Base-by-base conservation (phyloP, 2,888 invertebrate genomes). In the Anoncus sp. region DNA sequence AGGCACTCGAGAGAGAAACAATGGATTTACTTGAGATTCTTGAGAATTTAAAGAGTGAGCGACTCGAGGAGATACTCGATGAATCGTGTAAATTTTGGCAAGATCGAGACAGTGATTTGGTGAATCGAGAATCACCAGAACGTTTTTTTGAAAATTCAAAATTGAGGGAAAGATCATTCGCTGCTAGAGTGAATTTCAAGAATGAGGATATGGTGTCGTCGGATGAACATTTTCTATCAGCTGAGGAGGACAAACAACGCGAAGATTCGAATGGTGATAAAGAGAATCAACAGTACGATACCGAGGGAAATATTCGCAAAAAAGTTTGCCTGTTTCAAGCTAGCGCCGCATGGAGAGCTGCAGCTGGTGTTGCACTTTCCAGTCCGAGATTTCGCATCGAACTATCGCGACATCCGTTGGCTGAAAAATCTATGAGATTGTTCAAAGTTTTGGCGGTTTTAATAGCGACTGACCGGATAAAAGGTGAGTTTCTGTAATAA, bases 321-420 rank as follows among this genome's bases (percentile, higher is more conserved):
- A 84, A 79, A 16, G 67, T 85, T 3, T 85, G 82, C 59, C 82
- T 91, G 31, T 86, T 87, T 76, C 89, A 88, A 69, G 87, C 88
- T 0, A 89, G 89, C 47, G 85, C 88, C 1, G 90, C 85, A 0
- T 91, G 91, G 91, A 85, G 88, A 74, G 87, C 90, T 2, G 87
- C 88, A 0, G 90, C 90, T 9, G 89, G 88, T 1, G 86, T 94
- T 53, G 93, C 93, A 40, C 85, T 94, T 60, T 93, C 92, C 87
- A 94, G 94, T 78, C 93, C 94, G 0, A 88, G 91, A 89, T 93
- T 94, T 82, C 90, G 94, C 1, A 85, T 87, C 82, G 90, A 91
- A 84, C 86, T 93, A 69, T 91, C 91, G 16, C 86, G 88, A 22
- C 92, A 92, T 86, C 63, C 85, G 0, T 90, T 92, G 7, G 84